Evolutionary conservation across 2,888 invertebrate genomes (phyloP), one percentile per base, ranked within the genome.

Genomic region (Drosophila picticornis): DNA sequence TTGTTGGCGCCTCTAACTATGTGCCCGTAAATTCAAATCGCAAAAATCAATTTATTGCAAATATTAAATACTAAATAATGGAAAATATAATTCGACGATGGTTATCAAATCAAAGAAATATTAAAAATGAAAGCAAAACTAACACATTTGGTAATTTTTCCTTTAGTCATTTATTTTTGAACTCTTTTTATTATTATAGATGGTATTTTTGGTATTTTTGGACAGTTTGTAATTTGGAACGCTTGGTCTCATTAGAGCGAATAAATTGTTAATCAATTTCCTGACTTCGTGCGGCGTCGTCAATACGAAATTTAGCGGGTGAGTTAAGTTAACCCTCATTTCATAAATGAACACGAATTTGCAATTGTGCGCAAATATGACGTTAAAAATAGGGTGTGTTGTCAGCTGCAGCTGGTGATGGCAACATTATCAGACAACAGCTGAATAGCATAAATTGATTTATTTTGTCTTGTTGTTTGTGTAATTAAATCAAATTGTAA

Each of bases 231-330:
- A 2, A 32, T n/a, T 58, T 50, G 22, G n/a, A 29, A 48, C 10
- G 1, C 25, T 6, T 31, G 60, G 38, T 59, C 65, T 40, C 46
- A 64, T 57, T 58, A 46, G 38, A 61, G 70, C 51, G 34, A 53
- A 60, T 59, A 32, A 25, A 56, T 46, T 25, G 13, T 38, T 34
- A 7, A 50, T 34, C 40, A 62, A 66, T 65, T 72, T 59, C 51
- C 57, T 52, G 80, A 2, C 46, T 59, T 48, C 55, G 61, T 36
- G 10, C 19, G 50, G 55, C 40, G 61, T 50, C 34, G n/a, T 19
- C n/a, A 32, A 38, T 36, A 50, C 48, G 22, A 55, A 60, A 55
- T 31, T 29, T 56, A 52, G 48, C 61, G 72, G 72, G 57, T 80
- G 48, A 72, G 74, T 58, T 43, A 25, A 53, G 34, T 34, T 72